Base-by-base conservation (phyloP, 2,888 invertebrate genomes). In the Periphyllus acericola region DNA sequence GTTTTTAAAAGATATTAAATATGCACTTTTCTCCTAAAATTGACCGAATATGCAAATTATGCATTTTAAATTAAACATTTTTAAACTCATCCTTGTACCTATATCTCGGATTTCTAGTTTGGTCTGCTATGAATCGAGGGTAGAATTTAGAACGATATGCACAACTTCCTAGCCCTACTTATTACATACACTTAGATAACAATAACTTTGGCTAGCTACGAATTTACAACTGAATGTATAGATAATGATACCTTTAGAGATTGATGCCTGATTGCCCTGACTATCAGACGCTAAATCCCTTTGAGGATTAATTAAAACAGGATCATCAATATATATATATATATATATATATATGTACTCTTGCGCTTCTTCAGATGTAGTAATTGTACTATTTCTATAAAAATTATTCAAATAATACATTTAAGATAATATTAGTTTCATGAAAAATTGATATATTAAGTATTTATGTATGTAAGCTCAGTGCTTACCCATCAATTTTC, bases 401-500 rank as follows among this genome's bases (percentile, higher is more conserved):
- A 75, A 75, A 40, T 40, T 25, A 46, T 40, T 75, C 5, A 75
- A 40, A 40, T 40, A 76, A 76, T 76, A 52, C 52, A 76, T 76
- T 52, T 52, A 46, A 46, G 34, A 76, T 76, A 76, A 29, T 52
- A 76, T 74, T 32, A 76, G 76, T 52, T 52, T 52, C 52, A 76
- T 46, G 29, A 52, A 76, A 76, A 6, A 52, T 52, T 52, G 29
- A 52, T 52, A 76, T 76, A 76, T 74, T 74, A 36, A 36, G 36
- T 36, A 36, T 36, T 36, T 36, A 74, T 74, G 74, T 74, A 74
- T 74, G 36, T 74, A 74, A 40, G 74, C 11, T 74, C 72, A 75
- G n/a, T 34, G 17, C 78, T 78, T 78, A 78, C 78, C 78, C 78
- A 78, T 78, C 78, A 34, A 78, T 78, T 78, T 78, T 78, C 21